Evolutionary conservation across 2,113 vertebrate species (phyloP).

Genomic region (Syngnathoides biaculeatus): DNA sequence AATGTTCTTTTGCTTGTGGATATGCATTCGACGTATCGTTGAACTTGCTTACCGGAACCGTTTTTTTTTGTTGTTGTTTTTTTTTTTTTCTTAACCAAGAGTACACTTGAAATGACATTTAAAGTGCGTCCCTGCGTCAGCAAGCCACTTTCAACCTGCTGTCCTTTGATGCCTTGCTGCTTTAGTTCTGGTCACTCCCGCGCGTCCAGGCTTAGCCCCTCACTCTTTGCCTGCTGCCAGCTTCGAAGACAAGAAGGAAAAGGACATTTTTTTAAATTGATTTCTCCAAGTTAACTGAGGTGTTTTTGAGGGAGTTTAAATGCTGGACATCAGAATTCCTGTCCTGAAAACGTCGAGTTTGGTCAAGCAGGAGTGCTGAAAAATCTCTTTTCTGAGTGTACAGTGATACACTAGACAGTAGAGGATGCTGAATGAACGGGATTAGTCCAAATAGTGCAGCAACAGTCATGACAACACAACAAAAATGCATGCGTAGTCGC

Average conservation of each 20-base stretch:
- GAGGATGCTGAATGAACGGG: conserved; percentile 15
- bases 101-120: conserved; percentile 31
- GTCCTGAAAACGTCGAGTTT: conserved; percentile 20
- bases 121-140: conserved; percentile 18
- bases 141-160: conserved; percentile 13
- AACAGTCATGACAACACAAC: conserved; percentile 25
- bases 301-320: neutral
- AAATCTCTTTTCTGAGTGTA: neutral
- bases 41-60: conserved; percentile 31
- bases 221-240: conserved; percentile 42
- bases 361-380: conserved; percentile 11
- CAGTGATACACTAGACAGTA: neutral
- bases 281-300: neutral
- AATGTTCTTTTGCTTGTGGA: conserved; percentile 28
- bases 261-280: neutral
- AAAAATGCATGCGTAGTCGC: neutral
- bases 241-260: conserved; percentile 29
- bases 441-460: conserved; percentile 23
- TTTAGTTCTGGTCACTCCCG: conserved; percentile 13
- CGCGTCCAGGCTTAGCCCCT: conserved; percentile 29
- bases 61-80: conserved; percentile 42
- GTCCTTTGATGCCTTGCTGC: conserved; percentile 5
- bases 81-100: conserved; percentile 32
- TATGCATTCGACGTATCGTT: conserved; percentile 54
- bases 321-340: conserved; percentile 10